Evolutionary conservation across 2,888 invertebrate species (phyloP).

Genomic region (Folsomia candida): DNA sequence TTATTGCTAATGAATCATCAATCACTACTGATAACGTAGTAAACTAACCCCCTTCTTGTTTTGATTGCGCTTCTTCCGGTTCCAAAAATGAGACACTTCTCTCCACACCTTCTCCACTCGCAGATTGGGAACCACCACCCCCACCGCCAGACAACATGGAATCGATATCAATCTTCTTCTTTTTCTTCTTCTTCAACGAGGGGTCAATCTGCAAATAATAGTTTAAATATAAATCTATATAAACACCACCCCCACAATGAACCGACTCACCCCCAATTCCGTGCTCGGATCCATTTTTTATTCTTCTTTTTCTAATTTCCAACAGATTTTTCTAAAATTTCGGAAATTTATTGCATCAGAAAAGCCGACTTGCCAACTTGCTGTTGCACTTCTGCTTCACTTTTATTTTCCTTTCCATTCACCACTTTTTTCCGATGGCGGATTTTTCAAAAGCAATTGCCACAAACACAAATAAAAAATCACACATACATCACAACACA

Average conservation of each 20-base stretch:
- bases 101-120: background rate
- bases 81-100: background rate
- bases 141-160: slow-evolving; percentile 61
- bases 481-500: too few relatives aligned
- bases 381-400: background rate
- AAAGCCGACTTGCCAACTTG: background rate
- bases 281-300: background rate
- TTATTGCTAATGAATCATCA: too few relatives aligned
- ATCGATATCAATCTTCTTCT: slow-evolving; percentile 92
- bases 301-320: background rate
- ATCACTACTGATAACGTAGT: too few relatives aligned
- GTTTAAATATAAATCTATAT: too few relatives aligned
- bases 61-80: slow-evolving; percentile 74
- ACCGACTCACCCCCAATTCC: background rate
- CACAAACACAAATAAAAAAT: too few relatives aligned
- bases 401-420: too few relatives aligned
- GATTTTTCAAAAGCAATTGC: too few relatives aligned
- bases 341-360: background rate
- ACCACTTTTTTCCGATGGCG: too few relatives aligned
- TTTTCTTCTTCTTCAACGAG: slow-evolving; percentile 80
- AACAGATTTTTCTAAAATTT: background rate
- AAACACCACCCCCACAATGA: background rate
- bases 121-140: slow-evolving; percentile 53
- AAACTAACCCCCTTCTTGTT: slow-evolving; percentile 72
- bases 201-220: slow-evolving; percentile 59